Evolutionary conservation across 2,113 vertebrate genomes (phyloP), one percentile per base, ranked within the genome.

Genomic region (Datnioides undecimradiatus): DNA sequence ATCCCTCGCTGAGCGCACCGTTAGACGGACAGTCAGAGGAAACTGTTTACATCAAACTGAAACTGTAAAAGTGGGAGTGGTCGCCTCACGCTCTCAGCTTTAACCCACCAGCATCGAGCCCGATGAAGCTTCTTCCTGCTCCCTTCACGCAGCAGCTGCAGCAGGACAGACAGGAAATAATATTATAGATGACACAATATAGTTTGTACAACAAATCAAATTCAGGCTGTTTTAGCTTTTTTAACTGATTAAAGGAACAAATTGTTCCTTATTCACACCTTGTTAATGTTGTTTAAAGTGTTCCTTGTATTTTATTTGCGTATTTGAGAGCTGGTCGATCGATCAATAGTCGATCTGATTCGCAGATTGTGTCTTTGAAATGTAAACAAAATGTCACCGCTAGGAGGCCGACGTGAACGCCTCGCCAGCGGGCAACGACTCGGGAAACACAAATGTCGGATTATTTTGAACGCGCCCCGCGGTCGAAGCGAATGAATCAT

Each of bases 121-220:
- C 73, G 17, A 67, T 3, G 66, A 51, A 40, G 55, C 27, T 40
- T 23, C 49, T 43, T 6, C 3, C 31, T n/a, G 5, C 1, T 21
- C 51, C 60, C 52, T 82, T 76, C 54, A 46, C 13, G 7, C 58
- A 76, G 85, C 88, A 85, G 85, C 82, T 85, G 88, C 85, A 76
- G 60, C 10, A 31, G 12, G 67, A 68, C 72, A 25, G 43, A n/a
- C n/a, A n/a, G n/a, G n/a, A n/a, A n/a, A n/a, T n/a, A n/a, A n/a
- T n/a, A n/a, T n/a, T n/a, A n/a, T n/a, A n/a, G n/a, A n/a, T n/a
- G n/a, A n/a, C n/a, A n/a, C n/a, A n/a, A n/a, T n/a, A n/a, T n/a
- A n/a, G n/a, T n/a, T n/a, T n/a, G n/a, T n/a, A n/a, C n/a, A n/a
- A n/a, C n/a, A n/a, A n/a, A n/a, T n/a, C n/a, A n/a, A n/a, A n/a